Evolutionary conservation across 2,113 vertebrate species (phyloP), one percentile per base, ranked within the genome.

Genomic region (Verasper variegatus): DNA sequence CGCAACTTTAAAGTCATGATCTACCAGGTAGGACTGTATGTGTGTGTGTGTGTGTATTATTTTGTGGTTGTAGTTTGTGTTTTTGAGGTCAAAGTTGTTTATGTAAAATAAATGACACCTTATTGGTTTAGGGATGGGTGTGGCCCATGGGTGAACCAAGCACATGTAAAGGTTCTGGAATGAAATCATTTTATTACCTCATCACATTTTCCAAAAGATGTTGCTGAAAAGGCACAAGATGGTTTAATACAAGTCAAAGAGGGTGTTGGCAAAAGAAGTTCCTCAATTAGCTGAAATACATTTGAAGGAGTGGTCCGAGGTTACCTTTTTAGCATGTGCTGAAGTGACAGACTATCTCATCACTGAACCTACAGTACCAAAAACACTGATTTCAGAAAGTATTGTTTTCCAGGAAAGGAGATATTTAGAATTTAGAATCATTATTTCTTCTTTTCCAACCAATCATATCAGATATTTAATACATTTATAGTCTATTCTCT

Each of bases 1-100:
- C 97, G 97, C 75, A 98, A 99, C 95, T 99, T 99, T 82, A 99
- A 99, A 97, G 97, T 99, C 82, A 98, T 99, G 96, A 96, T 99
- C 88, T 99, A 97, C 87, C 97, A 98, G 98, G 98, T 99, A 93
- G 92, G 92, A 77, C 55, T 24, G 12, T 1, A 23, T 49, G 8
- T 67, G 24, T 54, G 47, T 57, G 9, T 15, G 6, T 47, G 12
- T 37, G 35, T 47, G 5, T 12, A 17, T 14, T 61, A 15, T 21
- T n/a, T n/a, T 49, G 54, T 59, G 21, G 42, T 31, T 5, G 31
- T 7, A 31, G 31, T 31, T 31, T 31, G 31, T 75, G 20, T 24
- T 17, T 12, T 11, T 64, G 23, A 35, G 26, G 27, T 54, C 59
- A 4, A 59, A 35, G 40, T 14, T 45, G 26, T 51, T 27, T 24